Evolutionary conservation across 2,797 vertebrate species (phyloP), one percentile per base, ranked within the genome.

Genomic region (Lutjanus campechanus): DNA sequence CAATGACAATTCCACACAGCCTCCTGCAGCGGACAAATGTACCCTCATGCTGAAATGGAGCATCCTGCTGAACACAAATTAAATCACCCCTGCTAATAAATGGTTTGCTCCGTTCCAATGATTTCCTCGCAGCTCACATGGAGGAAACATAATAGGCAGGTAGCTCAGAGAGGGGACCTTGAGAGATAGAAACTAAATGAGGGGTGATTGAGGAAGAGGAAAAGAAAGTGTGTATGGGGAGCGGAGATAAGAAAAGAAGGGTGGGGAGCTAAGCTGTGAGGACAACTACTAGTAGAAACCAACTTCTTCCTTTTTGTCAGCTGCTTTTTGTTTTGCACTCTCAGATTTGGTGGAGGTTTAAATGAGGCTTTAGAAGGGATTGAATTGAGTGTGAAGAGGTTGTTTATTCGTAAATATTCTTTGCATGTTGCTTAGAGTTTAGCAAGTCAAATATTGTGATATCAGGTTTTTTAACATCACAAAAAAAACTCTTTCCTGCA

Each of bases 11-110:
- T 82, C 82, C 61, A 68, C 65, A 82, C 77, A 47, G 66, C 36
- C 43, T 75, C 73, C 69, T 44, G 68, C 29, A 36, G 29, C 8
- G 2, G 79, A 80, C 58, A 83, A 83, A 85, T 68, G 66, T 49
- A 50, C 63, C 50, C 66, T 85, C 13, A 54, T 5, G 49, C 82
- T 65, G 74, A 79, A 88, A 91, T 77, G 59, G 66, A 87, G 79
- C 85, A 76, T 88, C 86, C 82, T 13, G 65, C 82, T 58, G 71
- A 85, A 89, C 75, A 81, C 76, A 88, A 91, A 93, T 91, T 77
- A 84, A 85, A 91, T 89, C 83, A 88, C 82, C 70, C 82, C 72
- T 7, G 82, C 85, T 91, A 89, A 91, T 89, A 89, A 88, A 90
- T 83, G 89, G 84, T 85, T 85, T 63, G 78, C 83, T 85, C 81